Conservation (phyloP, 2,888 invertebrate genomes). For the Pristionchus maxplancki region DNA sequence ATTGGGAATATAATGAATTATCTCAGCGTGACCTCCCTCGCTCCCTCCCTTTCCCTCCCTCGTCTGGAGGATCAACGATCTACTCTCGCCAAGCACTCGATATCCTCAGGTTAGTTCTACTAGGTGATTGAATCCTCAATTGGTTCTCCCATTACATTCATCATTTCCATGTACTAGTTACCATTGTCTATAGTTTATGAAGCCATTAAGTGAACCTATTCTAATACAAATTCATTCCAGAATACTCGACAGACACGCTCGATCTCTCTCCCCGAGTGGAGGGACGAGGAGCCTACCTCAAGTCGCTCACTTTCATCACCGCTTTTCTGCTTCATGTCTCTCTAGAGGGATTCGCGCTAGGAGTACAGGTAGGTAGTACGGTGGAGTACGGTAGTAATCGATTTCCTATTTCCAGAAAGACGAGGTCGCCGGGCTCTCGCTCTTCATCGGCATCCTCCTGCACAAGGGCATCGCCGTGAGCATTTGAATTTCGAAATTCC, state of each 20-base stretch:
- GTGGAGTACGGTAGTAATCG: neutral
- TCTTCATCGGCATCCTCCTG: constrained; percentile 43
- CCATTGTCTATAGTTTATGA: too few species aligned
- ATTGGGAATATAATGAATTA: too few species aligned
- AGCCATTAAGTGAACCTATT: too few species aligned
- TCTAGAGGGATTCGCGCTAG: constrained; percentile 30
- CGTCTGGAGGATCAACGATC: neutral
- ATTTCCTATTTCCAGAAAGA: constrained; percentile 16
- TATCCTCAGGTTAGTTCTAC: neutral
- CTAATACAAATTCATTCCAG: too few species aligned
- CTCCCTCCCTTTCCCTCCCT: neutral
- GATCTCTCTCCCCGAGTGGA: neutral
- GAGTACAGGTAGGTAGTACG: constrained; percentile 9
- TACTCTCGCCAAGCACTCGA: neutral
- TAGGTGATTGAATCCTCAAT: too few species aligned
- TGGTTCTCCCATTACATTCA: too few species aligned
- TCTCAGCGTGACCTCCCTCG: neutral
- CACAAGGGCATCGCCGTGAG: constrained; percentile 46
- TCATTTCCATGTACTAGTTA: too few species aligned
- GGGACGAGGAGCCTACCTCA: neutral
- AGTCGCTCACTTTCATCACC: constrained; percentile 7
- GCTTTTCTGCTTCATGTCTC: constrained; percentile 42
- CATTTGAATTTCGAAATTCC: neutral
- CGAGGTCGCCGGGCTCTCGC: neutral
- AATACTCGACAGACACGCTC: neutral